Base-by-base conservation (phyloP, 2,888 invertebrate genomes). In the Tetanocera ferruginea region DNA sequence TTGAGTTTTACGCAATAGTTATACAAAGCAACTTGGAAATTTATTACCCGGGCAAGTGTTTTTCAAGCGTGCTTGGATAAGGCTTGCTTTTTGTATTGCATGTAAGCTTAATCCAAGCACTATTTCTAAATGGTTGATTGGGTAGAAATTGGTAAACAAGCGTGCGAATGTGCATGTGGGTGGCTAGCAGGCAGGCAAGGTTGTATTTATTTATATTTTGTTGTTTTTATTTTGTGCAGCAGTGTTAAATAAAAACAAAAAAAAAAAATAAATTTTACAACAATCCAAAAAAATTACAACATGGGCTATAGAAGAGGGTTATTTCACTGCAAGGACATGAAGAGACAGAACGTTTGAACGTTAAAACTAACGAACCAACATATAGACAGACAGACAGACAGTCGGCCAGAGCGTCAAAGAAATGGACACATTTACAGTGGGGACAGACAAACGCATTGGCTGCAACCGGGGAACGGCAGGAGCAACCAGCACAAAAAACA, bases 231-330 rank as follows among this genome's bases (percentile, higher is more conserved):
- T 11, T 43, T 43, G 62, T n/a, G 64, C 19, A 23, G n/a, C 34
- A 34, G 64, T 31, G 64, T 52, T 70, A 51, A 52, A 23, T 70
- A 51, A 70, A 49, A 28, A 62, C 37, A 62, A 28, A 17, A 76
- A 67, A 69, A 34, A 31, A 31, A 66, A 34, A 66, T 3, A 34
- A 67, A 11, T n/a, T 37, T 37, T 37, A 67, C 23, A 23, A 67
- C 19, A 67, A 19, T n/a, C 9, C 11, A 49, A 17, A 49, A 55
- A 55, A 55, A 55, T 19, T 55, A 6, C 19, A 37, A 37, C 66
- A 25, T 17, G 43, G 70, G 9, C 31, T 52, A 31, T 11, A 34
- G 19, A 14, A 69, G 23, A 11, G 28, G 5, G 28, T 28, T 17
- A 31, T 31, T 23, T n/a, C 8, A 3, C 55, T 4, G 23, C 55